A percentile compares a stretch with the other conserved stretches of the same genome.
phyloP scores from a whole-genome alignment of 1,140 invertebrate genomes.

The Ridgeia piscesae region DNA sequence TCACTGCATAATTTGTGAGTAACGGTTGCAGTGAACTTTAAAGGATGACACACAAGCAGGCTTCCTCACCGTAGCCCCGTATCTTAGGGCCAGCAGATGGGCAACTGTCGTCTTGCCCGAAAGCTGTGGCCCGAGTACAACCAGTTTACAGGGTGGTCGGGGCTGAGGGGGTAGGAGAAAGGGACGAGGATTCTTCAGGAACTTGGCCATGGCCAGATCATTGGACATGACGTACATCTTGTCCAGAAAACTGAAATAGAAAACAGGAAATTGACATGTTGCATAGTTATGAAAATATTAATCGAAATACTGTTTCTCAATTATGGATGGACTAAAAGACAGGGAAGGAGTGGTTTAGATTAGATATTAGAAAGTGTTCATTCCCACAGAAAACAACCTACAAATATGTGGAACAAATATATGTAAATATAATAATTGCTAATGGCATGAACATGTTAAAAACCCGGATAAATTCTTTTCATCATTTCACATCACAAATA shows the following conservation, averaged over 20 bases:
- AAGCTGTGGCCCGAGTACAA: slow-evolving; percentile 47
- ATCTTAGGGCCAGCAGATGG: slow-evolving; percentile 52
- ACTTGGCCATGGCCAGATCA: slow-evolving; percentile 53
- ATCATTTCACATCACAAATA: too few relatives aligned
- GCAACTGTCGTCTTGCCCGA: slow-evolving; percentile 54
- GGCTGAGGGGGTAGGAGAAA: slow-evolving; percentile 55
- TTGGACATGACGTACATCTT: slow-evolving; percentile 56
- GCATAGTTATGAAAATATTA: background rate
- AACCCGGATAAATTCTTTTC: too few relatives aligned
- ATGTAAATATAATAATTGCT: too few relatives aligned
- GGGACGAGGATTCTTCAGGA: slow-evolving; percentile 55
- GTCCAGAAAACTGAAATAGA: slow-evolving; percentile 51
- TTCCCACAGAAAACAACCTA: too few relatives aligned
- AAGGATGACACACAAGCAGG: background rate
- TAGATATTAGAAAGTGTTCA: too few relatives aligned
- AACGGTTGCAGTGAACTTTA: background rate
- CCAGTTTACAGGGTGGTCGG: slow-evolving; percentile 53
- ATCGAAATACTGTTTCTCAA: too few relatives aligned
- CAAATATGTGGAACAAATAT: too few relatives aligned
- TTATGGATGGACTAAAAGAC: too few relatives aligned
- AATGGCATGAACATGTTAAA: too few relatives aligned
- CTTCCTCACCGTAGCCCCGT: slow-evolving; percentile 51
- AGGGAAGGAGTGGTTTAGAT: too few relatives aligned
- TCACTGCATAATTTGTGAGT: too few relatives aligned
- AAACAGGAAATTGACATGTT: background rate